A percentile compares a stretch with the other conserved stretches of the same genome.
Conservation (phyloP, 2,888 invertebrate species). For the Cloeon dipterum region DNA sequence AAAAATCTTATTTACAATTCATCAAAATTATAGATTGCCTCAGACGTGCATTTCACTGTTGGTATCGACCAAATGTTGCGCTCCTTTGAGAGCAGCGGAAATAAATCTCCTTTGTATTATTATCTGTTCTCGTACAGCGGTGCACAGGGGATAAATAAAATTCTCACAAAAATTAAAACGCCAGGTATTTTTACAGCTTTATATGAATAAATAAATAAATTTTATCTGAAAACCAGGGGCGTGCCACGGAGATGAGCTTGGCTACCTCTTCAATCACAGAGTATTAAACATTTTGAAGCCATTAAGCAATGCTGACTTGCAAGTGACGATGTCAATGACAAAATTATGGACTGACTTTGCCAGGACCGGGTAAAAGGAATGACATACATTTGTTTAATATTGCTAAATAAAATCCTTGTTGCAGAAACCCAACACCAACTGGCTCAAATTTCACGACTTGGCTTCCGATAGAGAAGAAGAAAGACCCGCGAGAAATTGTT, state of each 20-base stretch:
- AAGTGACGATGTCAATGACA: neutral
- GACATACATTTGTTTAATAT: too few species aligned
- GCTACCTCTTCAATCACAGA: slow-evolving; percentile 25
- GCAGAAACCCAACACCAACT: too few species aligned
- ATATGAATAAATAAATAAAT: too few species aligned
- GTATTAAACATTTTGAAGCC: too few species aligned
- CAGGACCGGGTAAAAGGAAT: neutral
- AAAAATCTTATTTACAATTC: too few species aligned
- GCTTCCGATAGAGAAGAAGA: too few species aligned
- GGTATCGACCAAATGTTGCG: neutral
- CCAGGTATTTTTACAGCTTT: too few species aligned
- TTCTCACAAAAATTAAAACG: neutral
- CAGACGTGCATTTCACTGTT: neutral
- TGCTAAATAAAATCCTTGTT: too few species aligned
- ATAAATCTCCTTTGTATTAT: neutral
- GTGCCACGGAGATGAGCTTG: slow-evolving; percentile 39
- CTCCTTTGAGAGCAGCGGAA: neutral
- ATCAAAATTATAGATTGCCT: neutral
- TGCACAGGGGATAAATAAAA: neutral
- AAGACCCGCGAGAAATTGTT: too few species aligned
- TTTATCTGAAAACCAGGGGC: slow-evolving; percentile 24
- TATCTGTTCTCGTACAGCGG: neutral
- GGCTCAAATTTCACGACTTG: too few species aligned
- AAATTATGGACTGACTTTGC: slow-evolving; percentile 1
- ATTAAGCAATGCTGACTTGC: neutral